Evolutionary conservation across 2,113 vertebrate species (phyloP), one percentile per base, ranked within the genome.

Genomic region (Festucalex cinctus): DNA sequence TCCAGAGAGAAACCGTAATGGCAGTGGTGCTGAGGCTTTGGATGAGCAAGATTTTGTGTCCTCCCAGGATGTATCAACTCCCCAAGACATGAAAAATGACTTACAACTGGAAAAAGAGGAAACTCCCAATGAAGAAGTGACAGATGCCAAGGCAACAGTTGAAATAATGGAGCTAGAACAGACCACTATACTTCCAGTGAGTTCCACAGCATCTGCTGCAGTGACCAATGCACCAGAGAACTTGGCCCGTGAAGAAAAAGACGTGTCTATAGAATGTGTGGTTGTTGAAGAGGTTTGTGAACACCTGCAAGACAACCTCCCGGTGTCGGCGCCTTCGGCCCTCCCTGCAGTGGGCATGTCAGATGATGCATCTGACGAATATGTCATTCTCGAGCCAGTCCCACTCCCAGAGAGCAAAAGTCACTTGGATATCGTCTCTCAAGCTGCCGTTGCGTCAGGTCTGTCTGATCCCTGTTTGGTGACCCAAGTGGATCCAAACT

Each of bases 341-440:
- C 1, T 64, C 3, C 4, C 54, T 41, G 24, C 62, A 37, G 66
- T 48, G 0, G 74, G 73, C 44, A 22, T 72, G 28, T 63, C 82
- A 51, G 76, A 79, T 36, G 63, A 75, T 48, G 39, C 76, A 36
- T 69, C 80, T 58, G 76, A 88, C 26, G 69, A 79, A 61, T 86
- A 80, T 65, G 63, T 90, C n/a, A 82, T 88, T 48, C 72, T 89
- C 19, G 81, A 87, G 26, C 78, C 85, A 2, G 69, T 90, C 41
- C 74, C 72, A 2, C 67, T 90, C 37, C 74, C 70, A 10, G 72
- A 69, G 22, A 74, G 13, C 53, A 65, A 83, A 59, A 75, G 84
- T 44, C 67, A 57, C 57, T 80, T 85, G 20, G 88, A 90, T 66
- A 90, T 90, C 0, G 66, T 89, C 51, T 89, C 83, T 65, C 87